Percentiles rank a stretch among this genome's conserved stretches.
These are phyloP conservation scores for Oncorhynchus tshawytscha DNA, from an alignment of 2,113 vertebrate genomes.

Conservation along the genomic window DNA sequence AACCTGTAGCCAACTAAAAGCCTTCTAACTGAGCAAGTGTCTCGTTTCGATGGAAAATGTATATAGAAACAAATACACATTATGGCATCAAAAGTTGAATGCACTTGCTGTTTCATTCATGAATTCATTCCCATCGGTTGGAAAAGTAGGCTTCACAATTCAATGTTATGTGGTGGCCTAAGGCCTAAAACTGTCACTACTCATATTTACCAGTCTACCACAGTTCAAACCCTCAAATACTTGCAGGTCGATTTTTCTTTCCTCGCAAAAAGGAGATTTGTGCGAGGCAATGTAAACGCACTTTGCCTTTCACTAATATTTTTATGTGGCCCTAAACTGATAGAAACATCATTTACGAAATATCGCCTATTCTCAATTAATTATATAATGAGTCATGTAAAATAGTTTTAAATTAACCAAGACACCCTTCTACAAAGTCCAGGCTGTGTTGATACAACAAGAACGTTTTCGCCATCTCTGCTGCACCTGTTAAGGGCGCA, in stretches of 20 bases:
- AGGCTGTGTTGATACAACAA: slow-evolving; percentile 11
- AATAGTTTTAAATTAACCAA: no score
- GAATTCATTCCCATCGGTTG: background rate
- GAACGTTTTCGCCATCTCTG: slow-evolving; percentile 65
- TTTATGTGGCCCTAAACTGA: no score
- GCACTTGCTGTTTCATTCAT: slow-evolving; percentile 31
- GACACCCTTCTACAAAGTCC: slow-evolving; percentile 44
- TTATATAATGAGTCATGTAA: background rate
- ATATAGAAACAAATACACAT: background rate
- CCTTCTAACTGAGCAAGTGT: background rate
- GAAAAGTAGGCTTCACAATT: background rate
- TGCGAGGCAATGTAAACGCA: background rate
- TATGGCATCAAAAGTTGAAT: slow-evolving; percentile 33
- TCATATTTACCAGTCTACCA: background rate
- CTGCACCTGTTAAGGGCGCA: slow-evolving; percentile 68
- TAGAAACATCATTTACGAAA: slow-evolving; percentile 36
- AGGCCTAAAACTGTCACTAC: background rate
- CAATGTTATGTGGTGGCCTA: background rate
- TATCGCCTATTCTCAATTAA: slow-evolving; percentile 42
- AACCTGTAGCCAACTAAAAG: background rate
- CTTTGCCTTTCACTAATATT: no score
- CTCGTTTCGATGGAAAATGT: background rate
- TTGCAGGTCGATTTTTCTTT: background rate
- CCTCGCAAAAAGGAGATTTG: background rate
- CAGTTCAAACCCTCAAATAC: background rate